phyloP scores from a whole-genome alignment of 2,888 invertebrate genomes.

The Nemotelus nigrinus region DNA sequence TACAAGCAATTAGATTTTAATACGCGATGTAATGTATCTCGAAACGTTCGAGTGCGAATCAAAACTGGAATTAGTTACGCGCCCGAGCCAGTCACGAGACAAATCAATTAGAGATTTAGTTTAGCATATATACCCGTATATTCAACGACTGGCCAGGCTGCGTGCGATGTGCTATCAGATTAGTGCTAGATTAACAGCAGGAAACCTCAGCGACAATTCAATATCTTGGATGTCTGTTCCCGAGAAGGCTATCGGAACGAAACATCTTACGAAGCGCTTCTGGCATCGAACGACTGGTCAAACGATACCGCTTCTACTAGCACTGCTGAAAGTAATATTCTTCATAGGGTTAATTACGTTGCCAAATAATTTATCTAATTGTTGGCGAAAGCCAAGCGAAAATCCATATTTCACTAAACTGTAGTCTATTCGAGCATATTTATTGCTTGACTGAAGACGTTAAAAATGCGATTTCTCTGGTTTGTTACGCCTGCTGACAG shows the following conservation, averaged over 20 bases:
- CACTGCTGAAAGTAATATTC: not conserved
- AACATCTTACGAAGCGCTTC: conserved; percentile 11
- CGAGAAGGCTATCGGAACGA: not conserved
- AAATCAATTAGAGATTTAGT: conserved; percentile 38
- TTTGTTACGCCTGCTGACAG: too few species aligned
- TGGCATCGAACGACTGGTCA: not conserved
- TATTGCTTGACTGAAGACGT: not conserved
- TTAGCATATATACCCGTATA: not conserved
- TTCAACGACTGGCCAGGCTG: too few species aligned
- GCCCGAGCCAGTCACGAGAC: conserved; percentile 33
- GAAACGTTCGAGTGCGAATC: conserved; percentile 21
- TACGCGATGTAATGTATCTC: conserved; percentile 20
- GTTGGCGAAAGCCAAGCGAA: conserved; percentile 7
- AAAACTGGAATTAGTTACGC: conserved; percentile 32
- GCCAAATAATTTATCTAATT: conserved; percentile 16
- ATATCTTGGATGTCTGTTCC: not conserved
- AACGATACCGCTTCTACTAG: not conserved
- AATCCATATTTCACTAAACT: conserved; percentile 22
- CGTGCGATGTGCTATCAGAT: not conserved
- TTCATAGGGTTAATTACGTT: conserved; percentile 3
- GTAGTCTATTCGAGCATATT: conserved; percentile 1
- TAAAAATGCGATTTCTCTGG: too few species aligned
- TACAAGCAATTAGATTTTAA: conserved; percentile 30
- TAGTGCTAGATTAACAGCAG: not conserved
- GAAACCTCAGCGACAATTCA: not conserved